Conservation (phyloP, 1,140 invertebrate genomes). For the Sminthurinus signatus region DNA sequence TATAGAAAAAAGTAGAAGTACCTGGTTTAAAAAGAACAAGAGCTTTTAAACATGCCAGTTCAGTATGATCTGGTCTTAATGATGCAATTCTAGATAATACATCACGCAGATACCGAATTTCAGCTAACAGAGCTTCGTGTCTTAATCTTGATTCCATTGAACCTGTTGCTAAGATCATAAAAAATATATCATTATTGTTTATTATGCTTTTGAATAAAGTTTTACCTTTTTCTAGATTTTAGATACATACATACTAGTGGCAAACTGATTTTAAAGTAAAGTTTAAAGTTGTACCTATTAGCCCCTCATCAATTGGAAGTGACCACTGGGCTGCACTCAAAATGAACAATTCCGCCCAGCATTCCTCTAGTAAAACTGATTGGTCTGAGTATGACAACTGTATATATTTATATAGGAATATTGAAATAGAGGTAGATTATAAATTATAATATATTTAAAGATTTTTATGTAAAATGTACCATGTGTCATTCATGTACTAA, state of each 20-base stretch:
- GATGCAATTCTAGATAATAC: constrained; percentile 58
- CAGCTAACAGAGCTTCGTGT: constrained; percentile 49
- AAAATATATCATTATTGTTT: constrained; percentile 2
- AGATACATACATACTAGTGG: too few species aligned
- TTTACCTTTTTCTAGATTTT: too few species aligned
- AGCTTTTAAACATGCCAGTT: constrained; percentile 76
- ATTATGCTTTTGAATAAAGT: too few species aligned
- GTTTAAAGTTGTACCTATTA: neutral
- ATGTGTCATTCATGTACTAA: too few species aligned
- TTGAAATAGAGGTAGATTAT: too few species aligned
- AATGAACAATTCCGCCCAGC: constrained; percentile 79
- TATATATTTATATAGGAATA: neutral
- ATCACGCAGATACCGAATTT: constrained; percentile 54
- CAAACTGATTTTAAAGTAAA: too few species aligned
- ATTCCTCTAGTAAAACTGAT: constrained; percentile 62
- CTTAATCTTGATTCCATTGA: constrained; percentile 44
- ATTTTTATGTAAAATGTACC: too few species aligned
- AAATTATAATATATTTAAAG: too few species aligned
- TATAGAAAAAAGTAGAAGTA: too few species aligned
- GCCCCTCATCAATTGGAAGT: constrained; percentile 64
- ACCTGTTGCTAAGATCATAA: constrained; percentile 41
- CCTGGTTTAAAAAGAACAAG: constrained; percentile 73
- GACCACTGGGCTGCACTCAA: constrained; percentile 72
- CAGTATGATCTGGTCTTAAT: constrained; percentile 67
- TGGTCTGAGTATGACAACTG: constrained; percentile 53